Evolutionary conservation across 2,888 invertebrate genomes (phyloP).

Genomic region (Sericinus montela): DNA sequence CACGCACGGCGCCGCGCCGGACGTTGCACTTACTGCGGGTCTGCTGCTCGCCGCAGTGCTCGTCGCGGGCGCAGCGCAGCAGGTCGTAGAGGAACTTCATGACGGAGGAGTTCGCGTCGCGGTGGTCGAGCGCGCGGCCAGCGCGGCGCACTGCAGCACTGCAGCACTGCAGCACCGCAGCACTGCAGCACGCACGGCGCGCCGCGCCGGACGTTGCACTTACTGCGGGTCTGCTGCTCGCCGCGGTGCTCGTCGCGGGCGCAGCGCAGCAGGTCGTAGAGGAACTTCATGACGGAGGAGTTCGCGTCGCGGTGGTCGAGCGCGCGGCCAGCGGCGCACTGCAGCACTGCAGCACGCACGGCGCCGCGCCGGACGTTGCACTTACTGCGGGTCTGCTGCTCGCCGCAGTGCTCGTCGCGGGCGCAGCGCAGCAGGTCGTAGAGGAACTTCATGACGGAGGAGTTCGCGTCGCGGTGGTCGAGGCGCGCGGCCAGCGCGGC

Average conservation of each 20-base stretch:
- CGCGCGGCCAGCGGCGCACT: conserved; percentile 91
- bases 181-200: conserved; percentile 85
- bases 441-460: conserved; percentile 97
- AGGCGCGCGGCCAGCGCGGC: conserved; percentile 91
- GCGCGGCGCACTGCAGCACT: conserved; percentile 88
- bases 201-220: background rate
- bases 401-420: conserved; percentile 42
- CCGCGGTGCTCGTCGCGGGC: conserved; percentile 58
- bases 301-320: conserved; percentile 98
- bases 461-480: conserved; percentile 97
- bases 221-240: conserved; percentile 37
- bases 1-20: too few species aligned
- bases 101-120: conserved; percentile 96
- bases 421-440: conserved; percentile 87
- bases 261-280: conserved; percentile 87
- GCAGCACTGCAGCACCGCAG: conserved; percentile 85
- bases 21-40: conserved; percentile 33
- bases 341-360: conserved; percentile 89
- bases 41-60: conserved; percentile 28
- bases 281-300: conserved; percentile 97
- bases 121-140: conserved; percentile 94
- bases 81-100: conserved; percentile 97
- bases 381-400: conserved; percentile 37
- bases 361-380: conserved; percentile 77
- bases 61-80: conserved; percentile 79